Evolutionary conservation across 1,140 invertebrate genomes (phyloP), one percentile per base, ranked within the genome.

Genomic region (Pogonomyrmex californicus): DNA sequence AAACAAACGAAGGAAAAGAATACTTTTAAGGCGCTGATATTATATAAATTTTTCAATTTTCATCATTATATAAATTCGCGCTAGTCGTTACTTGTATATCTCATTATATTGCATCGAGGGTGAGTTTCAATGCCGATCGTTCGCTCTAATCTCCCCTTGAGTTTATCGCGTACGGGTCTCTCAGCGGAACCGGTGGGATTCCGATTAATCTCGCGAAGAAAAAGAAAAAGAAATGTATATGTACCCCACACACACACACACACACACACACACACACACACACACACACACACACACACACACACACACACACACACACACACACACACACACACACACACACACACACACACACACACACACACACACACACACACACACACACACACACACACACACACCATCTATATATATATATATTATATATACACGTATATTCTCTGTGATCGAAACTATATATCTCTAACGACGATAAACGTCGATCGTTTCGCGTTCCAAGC

Each of bases 391-490:
- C 7, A 71, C 6, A 30, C 23, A 70, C 17, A 33, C 14, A 23
- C 17, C n/a, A 73, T 41, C 2, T 33, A 44, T 17, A 58, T 33
- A 60, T 14, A 60, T 36, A 78, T 12, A 63, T 12, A 36, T n/a
- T 14, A 47, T 65, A 78, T 38, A 36, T n/a, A 66, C 49, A 54
- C 12, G 54, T n/a, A 5, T 30, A 51, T 12, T 38, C 60, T 68
- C 63, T 68, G 77, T 56, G 77, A 79, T 79, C 77, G 47, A 81
- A 81, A 81, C 23, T 44, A 54, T 76, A 60, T 12, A 58, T 66
- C 30, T 79, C 44, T 38, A 44, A 58, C 38, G 65, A 44, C 14
- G 66, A 9, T 58, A 7, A 51, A 47, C 17, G 63, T 79, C 56
- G 14, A 9, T 47, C 51, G 68, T 60, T 58, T 66, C 41, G 71